Conservation (phyloP, 1,140 invertebrate species). For the Sarcophaga peregrina region DNA sequence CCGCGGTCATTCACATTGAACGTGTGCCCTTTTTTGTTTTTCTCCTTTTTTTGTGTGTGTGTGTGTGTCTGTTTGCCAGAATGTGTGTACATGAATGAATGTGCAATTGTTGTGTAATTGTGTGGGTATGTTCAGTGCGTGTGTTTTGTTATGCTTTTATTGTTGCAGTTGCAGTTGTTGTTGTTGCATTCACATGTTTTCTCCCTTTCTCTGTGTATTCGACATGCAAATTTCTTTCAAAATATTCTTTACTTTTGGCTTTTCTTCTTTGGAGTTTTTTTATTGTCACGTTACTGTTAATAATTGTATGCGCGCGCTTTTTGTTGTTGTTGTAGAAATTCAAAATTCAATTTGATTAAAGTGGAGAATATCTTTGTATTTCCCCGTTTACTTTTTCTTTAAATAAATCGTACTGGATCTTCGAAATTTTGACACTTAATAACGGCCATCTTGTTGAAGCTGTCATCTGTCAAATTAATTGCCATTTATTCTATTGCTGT, state of each 20-base stretch:
- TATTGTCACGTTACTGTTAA: neutral
- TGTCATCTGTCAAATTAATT: too few relatives aligned
- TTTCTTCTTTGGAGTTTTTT: neutral
- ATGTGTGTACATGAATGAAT: neutral
- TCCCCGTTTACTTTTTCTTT: neutral
- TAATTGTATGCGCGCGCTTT: conserved; percentile 26
- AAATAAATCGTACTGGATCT: neutral
- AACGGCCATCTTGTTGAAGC: too few relatives aligned
- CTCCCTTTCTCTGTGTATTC: too few relatives aligned
- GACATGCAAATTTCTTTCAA: too few relatives aligned
- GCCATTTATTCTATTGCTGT: too few relatives aligned
- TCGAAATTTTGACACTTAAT: too few relatives aligned
- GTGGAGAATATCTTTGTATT: neutral
- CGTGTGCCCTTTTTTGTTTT: conserved; percentile 52
- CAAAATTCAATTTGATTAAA: conserved; percentile 10
- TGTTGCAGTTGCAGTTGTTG: neutral
- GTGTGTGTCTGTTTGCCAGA: neutral
- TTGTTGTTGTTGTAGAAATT: neutral
- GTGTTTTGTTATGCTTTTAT: neutral
- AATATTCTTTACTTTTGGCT: neutral
- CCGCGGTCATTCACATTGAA: conserved; percentile 65
- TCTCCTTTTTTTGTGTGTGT: neutral
- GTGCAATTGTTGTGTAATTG: neutral
- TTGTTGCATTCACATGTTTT: neutral
- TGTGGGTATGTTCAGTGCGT: neutral